Conservation (phyloP, 2,797 vertebrate genomes). For the Selene dorsalis region DNA sequence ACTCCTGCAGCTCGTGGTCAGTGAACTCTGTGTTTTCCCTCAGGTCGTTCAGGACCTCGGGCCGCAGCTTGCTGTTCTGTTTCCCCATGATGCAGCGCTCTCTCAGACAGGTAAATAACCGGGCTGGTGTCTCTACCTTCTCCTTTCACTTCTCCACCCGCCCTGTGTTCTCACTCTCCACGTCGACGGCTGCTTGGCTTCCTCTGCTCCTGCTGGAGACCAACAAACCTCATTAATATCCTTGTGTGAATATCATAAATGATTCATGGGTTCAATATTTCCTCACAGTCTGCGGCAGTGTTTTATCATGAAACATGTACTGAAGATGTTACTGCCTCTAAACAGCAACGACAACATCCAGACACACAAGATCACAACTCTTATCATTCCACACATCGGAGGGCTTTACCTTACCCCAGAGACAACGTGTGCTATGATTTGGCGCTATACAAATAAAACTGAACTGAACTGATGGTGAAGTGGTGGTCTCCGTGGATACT, state of each 20-base stretch:
- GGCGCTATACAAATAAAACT: too few relatives aligned
- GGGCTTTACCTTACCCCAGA: background rate
- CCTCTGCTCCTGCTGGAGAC: slow-evolving; percentile 73
- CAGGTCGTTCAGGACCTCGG: slow-evolving; percentile 87
- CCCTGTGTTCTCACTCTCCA: slow-evolving; percentile 34
- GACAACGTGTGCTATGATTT: too few relatives aligned
- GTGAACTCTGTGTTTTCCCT: slow-evolving; percentile 88
- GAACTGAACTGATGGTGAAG: background rate
- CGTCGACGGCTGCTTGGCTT: slow-evolving; percentile 48
- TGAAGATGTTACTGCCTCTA: slow-evolving; percentile 30
- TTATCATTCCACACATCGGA: background rate
- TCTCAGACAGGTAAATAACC: slow-evolving; percentile 20
- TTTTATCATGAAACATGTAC: slow-evolving; percentile 42
- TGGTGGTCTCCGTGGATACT: slow-evolving; percentile 69
- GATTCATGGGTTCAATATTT: slow-evolving; percentile 73
- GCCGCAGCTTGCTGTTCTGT: slow-evolving; percentile 89
- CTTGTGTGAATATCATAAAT: slow-evolving; percentile 70
- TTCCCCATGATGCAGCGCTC: slow-evolving; percentile 82
- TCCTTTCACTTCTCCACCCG: slow-evolving; percentile 43
- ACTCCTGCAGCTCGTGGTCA: slow-evolving; percentile 88
- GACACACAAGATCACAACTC: slow-evolving; percentile 22
- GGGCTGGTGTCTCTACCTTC: slow-evolving; percentile 43
- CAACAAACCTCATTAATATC: slow-evolving; percentile 71
- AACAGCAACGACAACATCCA: slow-evolving; percentile 9
- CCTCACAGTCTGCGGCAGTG: slow-evolving; percentile 37